These are phyloP conservation scores for Cossypha dichroa DNA, from an alignment of 2,797 vertebrate species.

Conservation along the genomic window DNA sequence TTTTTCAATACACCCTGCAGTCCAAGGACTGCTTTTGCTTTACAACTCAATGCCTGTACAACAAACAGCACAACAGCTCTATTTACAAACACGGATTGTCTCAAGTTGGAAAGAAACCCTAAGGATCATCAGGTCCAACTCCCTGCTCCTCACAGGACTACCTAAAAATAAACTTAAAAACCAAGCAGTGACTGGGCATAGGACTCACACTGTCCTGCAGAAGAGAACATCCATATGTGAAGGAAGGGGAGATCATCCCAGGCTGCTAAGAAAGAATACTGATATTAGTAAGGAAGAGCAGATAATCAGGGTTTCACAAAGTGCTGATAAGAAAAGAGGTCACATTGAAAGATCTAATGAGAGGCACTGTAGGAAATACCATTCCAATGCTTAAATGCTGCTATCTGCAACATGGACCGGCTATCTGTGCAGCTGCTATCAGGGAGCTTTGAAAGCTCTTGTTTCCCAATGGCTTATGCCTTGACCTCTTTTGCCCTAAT, in stretches of 20 bases:
- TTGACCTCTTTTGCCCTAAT: background rate
- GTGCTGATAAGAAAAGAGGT: background rate
- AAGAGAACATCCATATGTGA: accelerated
- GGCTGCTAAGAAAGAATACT: background rate
- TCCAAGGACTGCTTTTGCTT: background rate
- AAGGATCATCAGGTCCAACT: background rate
- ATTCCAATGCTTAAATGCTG: background rate
- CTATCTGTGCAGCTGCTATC: background rate
- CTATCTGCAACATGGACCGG: background rate
- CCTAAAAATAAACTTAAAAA: background rate
- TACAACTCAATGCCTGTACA: background rate
- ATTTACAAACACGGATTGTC: background rate
- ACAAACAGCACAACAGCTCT: background rate
- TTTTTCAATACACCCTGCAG: accelerated
- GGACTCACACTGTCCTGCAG: background rate
- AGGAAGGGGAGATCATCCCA: background rate
- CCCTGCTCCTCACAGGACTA: background rate
- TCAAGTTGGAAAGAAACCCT: background rate
- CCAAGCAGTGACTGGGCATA: background rate
- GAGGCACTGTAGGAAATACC: background rate
- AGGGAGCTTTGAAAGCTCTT: background rate
- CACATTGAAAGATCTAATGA: background rate
- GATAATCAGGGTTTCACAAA: background rate
- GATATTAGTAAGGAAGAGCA: background rate
- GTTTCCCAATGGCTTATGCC: background rate